phyloP scores from a whole-genome alignment of 2,797 vertebrate species.

The Leptodactylus fallax region DNA sequence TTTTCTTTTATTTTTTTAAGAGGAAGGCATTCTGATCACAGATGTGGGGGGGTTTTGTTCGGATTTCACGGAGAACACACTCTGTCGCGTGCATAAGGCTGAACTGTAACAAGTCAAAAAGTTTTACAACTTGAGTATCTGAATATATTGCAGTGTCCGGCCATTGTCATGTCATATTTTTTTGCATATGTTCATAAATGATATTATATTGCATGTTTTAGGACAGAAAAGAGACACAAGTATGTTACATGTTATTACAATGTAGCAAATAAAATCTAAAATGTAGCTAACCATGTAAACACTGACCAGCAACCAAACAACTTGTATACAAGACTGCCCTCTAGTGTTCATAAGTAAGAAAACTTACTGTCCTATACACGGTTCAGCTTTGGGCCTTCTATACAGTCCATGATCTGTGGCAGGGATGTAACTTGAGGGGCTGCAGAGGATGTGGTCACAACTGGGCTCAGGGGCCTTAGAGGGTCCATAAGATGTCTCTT shows the following conservation, averaged over 20 bases:
- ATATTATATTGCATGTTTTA: neutral
- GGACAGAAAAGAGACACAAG: no score
- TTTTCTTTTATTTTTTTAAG: no score
- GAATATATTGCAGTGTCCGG: neutral
- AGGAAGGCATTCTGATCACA: no score
- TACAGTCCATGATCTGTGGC: no score
- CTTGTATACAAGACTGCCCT: constrained; percentile 50
- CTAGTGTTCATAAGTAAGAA: constrained; percentile 45
- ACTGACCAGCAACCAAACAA: neutral
- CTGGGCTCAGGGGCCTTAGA: no score
- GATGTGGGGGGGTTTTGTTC: no score
- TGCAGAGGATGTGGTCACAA: no score
- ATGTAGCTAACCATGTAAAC: no score
- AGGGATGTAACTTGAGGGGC: no score
- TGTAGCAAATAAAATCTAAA: neutral
- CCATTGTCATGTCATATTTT: neutral
- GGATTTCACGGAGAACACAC: no score
- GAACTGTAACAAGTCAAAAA: neutral
- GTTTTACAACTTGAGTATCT: neutral
- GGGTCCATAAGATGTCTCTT: no score
- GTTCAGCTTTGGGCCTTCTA: neutral
- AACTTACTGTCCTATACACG: neutral
- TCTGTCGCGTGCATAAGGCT: no score
- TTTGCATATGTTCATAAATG: neutral
- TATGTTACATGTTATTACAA: neutral